These are phyloP conservation scores for Phalloptychus januarius DNA, from an alignment of 2,797 vertebrate species.

Conservation along the genomic window DNA sequence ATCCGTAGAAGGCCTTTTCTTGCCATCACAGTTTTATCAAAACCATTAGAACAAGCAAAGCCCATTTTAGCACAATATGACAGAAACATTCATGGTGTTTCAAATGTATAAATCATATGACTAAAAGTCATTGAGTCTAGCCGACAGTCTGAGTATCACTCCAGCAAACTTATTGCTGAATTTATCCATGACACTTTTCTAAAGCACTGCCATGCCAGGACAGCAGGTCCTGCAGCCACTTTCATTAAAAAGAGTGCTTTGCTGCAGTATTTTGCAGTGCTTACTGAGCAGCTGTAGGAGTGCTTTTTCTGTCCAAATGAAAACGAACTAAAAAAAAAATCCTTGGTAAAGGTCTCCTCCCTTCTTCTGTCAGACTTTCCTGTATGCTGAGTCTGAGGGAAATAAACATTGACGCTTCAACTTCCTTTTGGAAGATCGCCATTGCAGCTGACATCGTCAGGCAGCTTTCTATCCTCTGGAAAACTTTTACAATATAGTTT, in stretches of 20 bases:
- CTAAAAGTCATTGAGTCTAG: background rate
- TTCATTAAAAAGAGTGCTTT: slow-evolving; percentile 22
- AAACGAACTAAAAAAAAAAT: slow-evolving; percentile 10
- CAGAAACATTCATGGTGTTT: background rate
- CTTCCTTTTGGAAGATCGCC: slow-evolving; percentile 59
- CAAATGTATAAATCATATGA: background rate
- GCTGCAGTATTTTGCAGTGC: slow-evolving; percentile 17
- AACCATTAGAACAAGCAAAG: background rate
- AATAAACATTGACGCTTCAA: slow-evolving; percentile 45
- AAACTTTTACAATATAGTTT: slow-evolving; percentile 19
- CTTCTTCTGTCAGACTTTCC: slow-evolving; percentile 30
- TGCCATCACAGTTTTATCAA: background rate
- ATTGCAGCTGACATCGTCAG: slow-evolving; percentile 15
- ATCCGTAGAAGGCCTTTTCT: background rate
- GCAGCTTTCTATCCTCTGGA: slow-evolving; percentile 25
- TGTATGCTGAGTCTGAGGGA: slow-evolving; percentile 26
- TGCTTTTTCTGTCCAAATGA: slow-evolving; percentile 32
- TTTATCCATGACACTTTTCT: background rate
- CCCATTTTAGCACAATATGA: background rate
- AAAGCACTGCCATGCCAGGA: slow-evolving; percentile 12
- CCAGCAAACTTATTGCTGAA: background rate
- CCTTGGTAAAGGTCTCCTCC: slow-evolving; percentile 34
- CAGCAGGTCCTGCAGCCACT: slow-evolving; percentile 20
- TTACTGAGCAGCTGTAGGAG: slow-evolving; percentile 25
- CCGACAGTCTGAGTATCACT: background rate